Conservation (phyloP, 2,113 vertebrate species). For the Psephotus haematonotus region DNA sequence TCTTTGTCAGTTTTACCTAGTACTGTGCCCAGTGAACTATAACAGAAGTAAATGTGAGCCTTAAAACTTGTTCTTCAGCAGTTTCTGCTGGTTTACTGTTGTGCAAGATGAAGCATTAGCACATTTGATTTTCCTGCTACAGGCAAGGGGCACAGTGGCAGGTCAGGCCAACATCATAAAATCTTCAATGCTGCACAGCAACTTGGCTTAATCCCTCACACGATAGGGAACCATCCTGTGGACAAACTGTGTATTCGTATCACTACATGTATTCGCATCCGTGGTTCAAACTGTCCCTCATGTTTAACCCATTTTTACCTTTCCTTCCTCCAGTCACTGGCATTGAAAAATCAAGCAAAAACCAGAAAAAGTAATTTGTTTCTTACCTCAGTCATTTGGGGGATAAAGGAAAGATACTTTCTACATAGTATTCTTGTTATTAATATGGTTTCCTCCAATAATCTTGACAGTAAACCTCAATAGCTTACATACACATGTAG, state of each 20-base stretch:
- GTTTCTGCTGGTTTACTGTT: neutral
- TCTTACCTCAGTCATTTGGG: neutral
- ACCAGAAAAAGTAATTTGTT: neutral
- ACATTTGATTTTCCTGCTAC: neutral
- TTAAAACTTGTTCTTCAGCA: neutral
- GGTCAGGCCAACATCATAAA: neutral
- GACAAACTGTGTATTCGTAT: neutral
- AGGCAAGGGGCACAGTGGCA: neutral
- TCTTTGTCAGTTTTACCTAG: neutral
- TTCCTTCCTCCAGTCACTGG: neutral
- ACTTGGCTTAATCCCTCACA: neutral
- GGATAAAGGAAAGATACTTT: neutral
- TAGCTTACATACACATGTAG: neutral
- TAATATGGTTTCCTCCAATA: neutral
- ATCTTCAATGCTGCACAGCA: neutral
- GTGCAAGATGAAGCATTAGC: neutral
- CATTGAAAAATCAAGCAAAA: neutral
- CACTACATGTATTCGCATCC: neutral
- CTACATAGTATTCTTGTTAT: neutral
- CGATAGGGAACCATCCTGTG: neutral
- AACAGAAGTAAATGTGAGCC: neutral
- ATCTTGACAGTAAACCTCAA: neutral
- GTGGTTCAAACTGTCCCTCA: neutral
- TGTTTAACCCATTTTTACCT: neutral
- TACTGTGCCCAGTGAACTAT: neutral